phyloP scores from a whole-genome alignment of 2,888 invertebrate genomes.

The Ophion ellenae region DNA sequence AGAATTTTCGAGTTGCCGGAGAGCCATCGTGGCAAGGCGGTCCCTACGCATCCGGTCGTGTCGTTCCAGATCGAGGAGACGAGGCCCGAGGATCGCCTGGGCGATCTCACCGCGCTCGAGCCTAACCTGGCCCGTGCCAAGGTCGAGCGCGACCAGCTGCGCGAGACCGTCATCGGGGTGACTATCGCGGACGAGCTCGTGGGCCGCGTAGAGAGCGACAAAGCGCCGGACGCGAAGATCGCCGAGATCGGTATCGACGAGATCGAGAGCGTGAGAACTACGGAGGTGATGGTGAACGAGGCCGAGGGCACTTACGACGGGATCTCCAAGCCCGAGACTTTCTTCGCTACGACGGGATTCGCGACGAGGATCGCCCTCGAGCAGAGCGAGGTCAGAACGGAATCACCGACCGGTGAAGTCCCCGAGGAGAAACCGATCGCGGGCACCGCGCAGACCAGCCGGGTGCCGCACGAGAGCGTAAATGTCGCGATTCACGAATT shows the following conservation, averaged over 20 bases:
- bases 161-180: constrained; percentile 85
- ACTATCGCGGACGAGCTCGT: constrained; percentile 86
- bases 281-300: constrained; percentile 84
- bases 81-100: constrained; percentile 83
- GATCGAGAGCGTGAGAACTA: constrained; percentile 84
- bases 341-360: constrained; percentile 84
- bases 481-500: constrained; percentile 80
- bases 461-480: constrained; percentile 80
- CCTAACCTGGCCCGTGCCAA: constrained; percentile 84
- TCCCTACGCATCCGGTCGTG: constrained; percentile 84
- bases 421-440: constrained; percentile 80
- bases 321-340: constrained; percentile 79
- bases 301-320: constrained; percentile 84
- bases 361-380: constrained; percentile 84
- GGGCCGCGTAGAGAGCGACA: constrained; percentile 81
- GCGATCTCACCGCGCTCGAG: constrained; percentile 82
- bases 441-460: constrained; percentile 80
- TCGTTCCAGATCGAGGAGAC: constrained; percentile 85
- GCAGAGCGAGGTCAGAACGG: constrained; percentile 84
- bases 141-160: constrained; percentile 80
- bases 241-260: constrained; percentile 83
- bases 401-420: constrained; percentile 82
- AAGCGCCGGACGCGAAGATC: constrained; percentile 81
- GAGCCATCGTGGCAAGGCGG: constrained; percentile 84
- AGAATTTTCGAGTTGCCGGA: constrained; percentile 85